phyloP scores from a whole-genome alignment of 1,140 invertebrate genomes.

The Drosophila yakuba region DNA sequence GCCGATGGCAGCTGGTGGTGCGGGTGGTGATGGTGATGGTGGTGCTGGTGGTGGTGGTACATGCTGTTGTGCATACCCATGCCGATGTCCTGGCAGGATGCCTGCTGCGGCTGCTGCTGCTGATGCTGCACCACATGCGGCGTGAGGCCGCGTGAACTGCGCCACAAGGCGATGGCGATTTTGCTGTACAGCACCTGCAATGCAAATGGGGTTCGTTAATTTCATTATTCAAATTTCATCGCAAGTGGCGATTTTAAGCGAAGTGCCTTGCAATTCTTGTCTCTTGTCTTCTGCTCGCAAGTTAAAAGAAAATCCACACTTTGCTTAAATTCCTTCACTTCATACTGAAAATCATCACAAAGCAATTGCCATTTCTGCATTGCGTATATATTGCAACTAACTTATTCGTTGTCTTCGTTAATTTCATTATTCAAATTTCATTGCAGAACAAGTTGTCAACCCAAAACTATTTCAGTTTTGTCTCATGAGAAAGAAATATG shows the following conservation, averaged over 20 bases:
- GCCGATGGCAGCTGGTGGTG: conserved; percentile 54
- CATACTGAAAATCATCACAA: no score
- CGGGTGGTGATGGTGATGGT: conserved; percentile 38
- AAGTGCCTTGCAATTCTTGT: not conserved
- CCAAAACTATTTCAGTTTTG: no score
- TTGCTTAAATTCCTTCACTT: no score
- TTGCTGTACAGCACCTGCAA: conserved; percentile 89
- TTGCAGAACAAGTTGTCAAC: no score
- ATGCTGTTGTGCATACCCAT: conserved; percentile 80
- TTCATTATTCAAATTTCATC: conserved; percentile 15
- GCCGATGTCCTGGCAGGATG: conserved; percentile 60
- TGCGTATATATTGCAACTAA: no score
- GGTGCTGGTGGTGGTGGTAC: conserved; percentile 70
- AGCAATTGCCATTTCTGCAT: no score
- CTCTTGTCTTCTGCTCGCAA: not conserved
- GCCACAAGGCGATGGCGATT: conserved; percentile 91
- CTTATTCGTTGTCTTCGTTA: no score
- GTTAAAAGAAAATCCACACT: no score
- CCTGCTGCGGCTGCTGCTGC: conserved; percentile 23
- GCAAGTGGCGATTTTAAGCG: not conserved
- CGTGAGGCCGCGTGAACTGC: conserved; percentile 87
- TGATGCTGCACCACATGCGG: conserved; percentile 82
- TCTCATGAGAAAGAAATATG: no score
- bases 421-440: no score
- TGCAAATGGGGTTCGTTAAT: conserved; percentile 21